A percentile compares a stretch with the other conserved stretches of the same genome.
phyloP scores from a whole-genome alignment of 2,113 vertebrate genomes.

The Acinonyx jubatus region DNA sequence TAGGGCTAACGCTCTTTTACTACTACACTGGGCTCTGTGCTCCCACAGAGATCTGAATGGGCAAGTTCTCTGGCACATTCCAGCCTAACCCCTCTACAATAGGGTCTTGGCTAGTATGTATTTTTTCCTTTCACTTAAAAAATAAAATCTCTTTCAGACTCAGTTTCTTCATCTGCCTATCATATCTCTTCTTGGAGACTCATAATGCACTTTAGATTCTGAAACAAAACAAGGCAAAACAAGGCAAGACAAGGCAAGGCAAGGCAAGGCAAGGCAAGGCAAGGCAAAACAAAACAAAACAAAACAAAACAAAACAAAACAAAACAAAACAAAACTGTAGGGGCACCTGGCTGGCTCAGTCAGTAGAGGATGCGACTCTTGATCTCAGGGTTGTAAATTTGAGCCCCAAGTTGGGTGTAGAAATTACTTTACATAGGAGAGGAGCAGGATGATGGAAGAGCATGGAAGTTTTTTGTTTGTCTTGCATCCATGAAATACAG shows the following conservation, averaged over 20 bases:
- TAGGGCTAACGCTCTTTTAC: neutral
- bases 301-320: neutral
- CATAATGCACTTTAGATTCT: neutral
- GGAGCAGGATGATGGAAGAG: no score
- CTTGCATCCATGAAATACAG: no score
- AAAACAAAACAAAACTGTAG: neutral
- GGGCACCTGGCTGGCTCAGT: neutral
- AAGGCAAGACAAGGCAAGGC: no score
- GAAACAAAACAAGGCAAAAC: neutral
- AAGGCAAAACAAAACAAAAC: no score
- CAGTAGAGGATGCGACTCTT: neutral
- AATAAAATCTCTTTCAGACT: neutral
- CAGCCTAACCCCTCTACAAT: neutral
- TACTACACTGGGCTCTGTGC: neutral
- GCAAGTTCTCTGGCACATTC: neutral
- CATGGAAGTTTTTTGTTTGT: no score
- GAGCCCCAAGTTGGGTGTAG: neutral
- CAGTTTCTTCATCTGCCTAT: neutral
- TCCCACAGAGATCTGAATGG: neutral
- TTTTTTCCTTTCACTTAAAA: neutral
- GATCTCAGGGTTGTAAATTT: neutral
- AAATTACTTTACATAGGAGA: neutral
- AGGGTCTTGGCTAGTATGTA: neutral
- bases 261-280: no score
- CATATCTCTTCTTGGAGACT: neutral